Evolutionary conservation across 2,888 invertebrate genomes (phyloP).

Genomic region (Aspidiotus destructor): DNA sequence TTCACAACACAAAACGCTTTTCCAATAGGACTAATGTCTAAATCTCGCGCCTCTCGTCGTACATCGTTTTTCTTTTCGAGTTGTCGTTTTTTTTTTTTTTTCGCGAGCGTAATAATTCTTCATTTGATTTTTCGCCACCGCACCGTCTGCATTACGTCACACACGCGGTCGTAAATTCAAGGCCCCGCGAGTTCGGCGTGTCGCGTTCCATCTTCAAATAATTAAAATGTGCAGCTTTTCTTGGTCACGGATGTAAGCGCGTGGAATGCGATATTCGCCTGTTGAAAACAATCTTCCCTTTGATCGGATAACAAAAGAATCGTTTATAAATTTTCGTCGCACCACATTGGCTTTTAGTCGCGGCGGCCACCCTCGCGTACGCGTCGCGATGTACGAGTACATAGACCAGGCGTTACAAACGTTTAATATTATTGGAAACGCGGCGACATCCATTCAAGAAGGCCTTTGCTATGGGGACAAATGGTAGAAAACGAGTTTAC

Average conservation of each 20-base stretch:
- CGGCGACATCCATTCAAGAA: not conserved
- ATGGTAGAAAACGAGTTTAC: not conserved
- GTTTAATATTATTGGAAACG: conserved; percentile 4
- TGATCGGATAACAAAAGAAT: conserved; percentile 1
- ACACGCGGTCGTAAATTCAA: too few species aligned
- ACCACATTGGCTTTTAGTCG: not conserved
- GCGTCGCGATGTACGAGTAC: not conserved
- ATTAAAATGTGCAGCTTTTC: conserved; percentile 2
- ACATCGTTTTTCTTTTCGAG: too few species aligned
- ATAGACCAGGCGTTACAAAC: not conserved
- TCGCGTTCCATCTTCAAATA: not conserved
- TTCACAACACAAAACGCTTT: too few species aligned
- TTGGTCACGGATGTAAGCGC: not conserved
- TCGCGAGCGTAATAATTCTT: too few species aligned
- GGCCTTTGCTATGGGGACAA: not conserved
- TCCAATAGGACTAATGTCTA: too few species aligned
- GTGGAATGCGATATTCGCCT: not conserved
- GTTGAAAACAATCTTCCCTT: conserved; percentile 2
- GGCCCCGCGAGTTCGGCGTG: too few species aligned
- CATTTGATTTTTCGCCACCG: too few species aligned
- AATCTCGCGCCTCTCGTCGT: too few species aligned
- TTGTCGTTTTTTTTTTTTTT: too few species aligned
- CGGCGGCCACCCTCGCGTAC: not conserved
- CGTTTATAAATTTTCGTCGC: conserved; percentile 1
- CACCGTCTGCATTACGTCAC: too few species aligned